Percentiles rank a stretch among this genome's conserved stretches.
These are phyloP conservation scores for Sardinella longiceps DNA, from an alignment of 2,797 vertebrate genomes.

Conservation along the genomic window DNA sequence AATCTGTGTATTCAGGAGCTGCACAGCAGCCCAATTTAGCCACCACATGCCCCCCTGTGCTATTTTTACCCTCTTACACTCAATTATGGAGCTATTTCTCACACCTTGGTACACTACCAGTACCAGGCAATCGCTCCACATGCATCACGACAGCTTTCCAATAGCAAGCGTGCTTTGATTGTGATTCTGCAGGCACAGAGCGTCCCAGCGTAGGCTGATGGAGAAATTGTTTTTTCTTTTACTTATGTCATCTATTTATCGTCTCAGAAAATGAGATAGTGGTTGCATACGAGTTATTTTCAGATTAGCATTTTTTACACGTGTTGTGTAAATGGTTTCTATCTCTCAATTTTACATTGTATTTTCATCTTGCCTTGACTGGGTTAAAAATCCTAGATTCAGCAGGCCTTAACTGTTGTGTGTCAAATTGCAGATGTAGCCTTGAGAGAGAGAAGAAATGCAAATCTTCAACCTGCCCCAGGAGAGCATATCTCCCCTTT, in stretches of 20 bases:
- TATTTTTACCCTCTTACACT: slow-evolving; percentile 39
- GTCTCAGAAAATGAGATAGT: background rate
- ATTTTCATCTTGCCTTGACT: slow-evolving; percentile 60
- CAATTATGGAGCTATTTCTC: slow-evolving; percentile 30
- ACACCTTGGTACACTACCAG: background rate
- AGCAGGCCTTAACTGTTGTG: slow-evolving; percentile 63
- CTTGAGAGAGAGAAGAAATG: slow-evolving; percentile 71
- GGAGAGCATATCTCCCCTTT: slow-evolving; percentile 75
- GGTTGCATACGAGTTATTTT: background rate
- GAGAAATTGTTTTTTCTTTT: background rate
- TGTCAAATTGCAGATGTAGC: slow-evolving; percentile 75
- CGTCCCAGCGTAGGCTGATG: background rate
- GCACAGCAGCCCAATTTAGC: slow-evolving; percentile 33
- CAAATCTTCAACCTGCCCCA: slow-evolving; percentile 67
- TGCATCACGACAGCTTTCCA: slow-evolving; percentile 33
- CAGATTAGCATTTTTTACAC: slow-evolving; percentile 2
- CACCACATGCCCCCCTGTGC: slow-evolving; percentile 31
- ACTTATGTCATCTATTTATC: slow-evolving; percentile 6
- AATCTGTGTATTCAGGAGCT: slow-evolving; percentile 49
- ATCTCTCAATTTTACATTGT: slow-evolving; percentile 10
- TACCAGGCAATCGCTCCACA: background rate
- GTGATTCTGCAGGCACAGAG: background rate
- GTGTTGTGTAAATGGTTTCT: slow-evolving; percentile 16
- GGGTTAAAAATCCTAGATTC: slow-evolving; percentile 61
- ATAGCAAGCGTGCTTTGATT: background rate